Percentiles rank a stretch among this genome's conserved stretches.
Conservation (phyloP, 2,888 invertebrate genomes). For the Charanyca ferruginea region DNA sequence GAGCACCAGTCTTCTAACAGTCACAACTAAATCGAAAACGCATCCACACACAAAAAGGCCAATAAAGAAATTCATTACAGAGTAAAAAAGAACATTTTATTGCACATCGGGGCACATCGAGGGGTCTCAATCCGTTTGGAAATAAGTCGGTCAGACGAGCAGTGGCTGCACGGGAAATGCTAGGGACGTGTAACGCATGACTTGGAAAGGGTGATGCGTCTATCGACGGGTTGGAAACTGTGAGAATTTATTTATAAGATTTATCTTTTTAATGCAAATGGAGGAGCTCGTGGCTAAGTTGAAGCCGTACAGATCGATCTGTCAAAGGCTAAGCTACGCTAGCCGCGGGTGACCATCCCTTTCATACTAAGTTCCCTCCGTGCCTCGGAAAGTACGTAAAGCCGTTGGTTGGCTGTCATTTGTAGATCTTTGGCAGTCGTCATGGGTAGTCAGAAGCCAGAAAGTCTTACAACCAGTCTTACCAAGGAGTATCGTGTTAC, state of each 20-base stretch:
- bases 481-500: too few relatives aligned
- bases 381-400: too few relatives aligned
- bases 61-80: conserved; percentile 64
- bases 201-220: conserved; percentile 33
- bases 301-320: too few relatives aligned
- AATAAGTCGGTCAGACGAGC: conserved; percentile 65
- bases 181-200: conserved; percentile 46
- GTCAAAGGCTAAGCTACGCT: too few relatives aligned
- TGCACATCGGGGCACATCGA: conserved; percentile 55
- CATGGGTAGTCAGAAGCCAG: too few relatives aligned
- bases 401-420: too few relatives aligned
- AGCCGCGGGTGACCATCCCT: too few relatives aligned
- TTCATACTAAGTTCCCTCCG: too few relatives aligned
- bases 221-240: conserved; percentile 1
- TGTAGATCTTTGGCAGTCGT: too few relatives aligned
- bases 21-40: conserved; percentile 52
- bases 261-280: conserved; percentile 30
- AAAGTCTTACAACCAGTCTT: too few relatives aligned
- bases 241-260: conserved; percentile 32
- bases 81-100: conserved; percentile 61
- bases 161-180: conserved; percentile 52
- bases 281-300: neutral
- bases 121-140: conserved; percentile 63
- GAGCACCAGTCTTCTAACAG: conserved; percentile 8
- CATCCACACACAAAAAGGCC: conserved; percentile 50